phyloP scores from a whole-genome alignment of 1,140 invertebrate species.

The Leptopilina boulardi region DNA sequence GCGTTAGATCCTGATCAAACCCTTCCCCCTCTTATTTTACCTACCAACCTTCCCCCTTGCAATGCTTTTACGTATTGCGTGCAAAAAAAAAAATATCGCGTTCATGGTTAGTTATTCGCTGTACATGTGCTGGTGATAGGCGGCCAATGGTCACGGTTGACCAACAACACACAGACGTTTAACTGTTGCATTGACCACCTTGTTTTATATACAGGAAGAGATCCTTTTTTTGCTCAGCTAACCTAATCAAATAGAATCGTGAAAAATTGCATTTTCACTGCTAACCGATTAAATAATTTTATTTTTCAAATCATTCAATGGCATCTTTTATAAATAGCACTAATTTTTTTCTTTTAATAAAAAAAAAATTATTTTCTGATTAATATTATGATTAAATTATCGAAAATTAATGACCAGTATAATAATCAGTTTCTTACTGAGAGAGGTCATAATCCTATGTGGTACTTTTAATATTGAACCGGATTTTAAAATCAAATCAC shows the following conservation, averaged over 20 bases:
- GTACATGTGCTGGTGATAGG: conserved; percentile 47
- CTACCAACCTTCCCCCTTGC: conserved; percentile 40
- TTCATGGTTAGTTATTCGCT: conserved; percentile 58
- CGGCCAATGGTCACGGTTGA: conserved; percentile 61
- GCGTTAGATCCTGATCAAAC: conserved; percentile 50
- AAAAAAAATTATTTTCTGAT: neutral
- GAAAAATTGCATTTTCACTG: too few relatives aligned
- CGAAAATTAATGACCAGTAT: conserved; percentile 6
- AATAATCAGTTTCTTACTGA: neutral
- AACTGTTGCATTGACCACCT: conserved; percentile 28
- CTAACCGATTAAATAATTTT: too few relatives aligned
- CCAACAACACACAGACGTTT: conserved; percentile 39
- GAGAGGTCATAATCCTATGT: neutral
- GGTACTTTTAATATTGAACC: conserved; percentile 9
- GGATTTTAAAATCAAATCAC: conserved; percentile 30
- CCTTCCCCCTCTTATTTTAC: conserved; percentile 1
- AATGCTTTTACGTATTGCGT: conserved; percentile 38
- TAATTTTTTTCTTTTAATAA: neutral
- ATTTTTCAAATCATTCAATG: too few relatives aligned
- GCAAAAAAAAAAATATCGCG: conserved; percentile 60
- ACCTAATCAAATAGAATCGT: neutral
- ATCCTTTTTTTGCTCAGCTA: neutral
- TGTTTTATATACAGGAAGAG: conserved; percentile 49
- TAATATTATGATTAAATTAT: neutral
- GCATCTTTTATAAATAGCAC: too few relatives aligned